A percentile compares a stretch with the other conserved stretches of the same genome.
phyloP scores from a whole-genome alignment of 2,797 vertebrate genomes.

The Pithecia hirsuta region DNA sequence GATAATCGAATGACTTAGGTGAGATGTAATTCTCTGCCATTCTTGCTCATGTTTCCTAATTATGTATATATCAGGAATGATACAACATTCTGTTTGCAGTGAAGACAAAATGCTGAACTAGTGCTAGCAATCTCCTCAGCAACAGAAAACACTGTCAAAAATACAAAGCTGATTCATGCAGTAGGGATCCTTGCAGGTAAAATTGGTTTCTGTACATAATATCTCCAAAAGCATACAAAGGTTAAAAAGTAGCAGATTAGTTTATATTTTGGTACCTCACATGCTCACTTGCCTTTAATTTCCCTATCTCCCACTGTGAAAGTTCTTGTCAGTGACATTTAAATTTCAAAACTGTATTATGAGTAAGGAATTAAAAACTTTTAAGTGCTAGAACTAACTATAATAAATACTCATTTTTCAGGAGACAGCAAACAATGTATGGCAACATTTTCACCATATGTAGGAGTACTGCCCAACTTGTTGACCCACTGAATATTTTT shows the following conservation, averaged over 20 bases:
- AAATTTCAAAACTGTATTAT: slow-evolving; percentile 42
- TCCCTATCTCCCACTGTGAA: not conserved
- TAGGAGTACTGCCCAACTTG: not conserved
- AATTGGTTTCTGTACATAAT: not conserved
- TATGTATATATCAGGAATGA: not conserved
- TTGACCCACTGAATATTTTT: slow-evolving; percentile 27
- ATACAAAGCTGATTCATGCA: not conserved
- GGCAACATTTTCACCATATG: slow-evolving; percentile 5
- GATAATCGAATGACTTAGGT: not conserved
- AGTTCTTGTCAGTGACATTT: slow-evolving; percentile 2
- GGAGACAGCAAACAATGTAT: slow-evolving; percentile 28
- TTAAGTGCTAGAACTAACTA: slow-evolving; percentile 42
- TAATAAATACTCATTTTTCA: slow-evolving; percentile 39
- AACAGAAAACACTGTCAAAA: not conserved
- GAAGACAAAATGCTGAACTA: not conserved
- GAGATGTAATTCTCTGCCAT: not conserved
- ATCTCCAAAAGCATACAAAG: not conserved
- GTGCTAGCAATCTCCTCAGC: not conserved
- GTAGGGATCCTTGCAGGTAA: not conserved
- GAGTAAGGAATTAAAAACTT: slow-evolving; percentile 36
- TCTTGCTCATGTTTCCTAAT: not conserved
- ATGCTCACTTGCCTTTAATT: slow-evolving; percentile 37
- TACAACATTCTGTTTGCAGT: not conserved
- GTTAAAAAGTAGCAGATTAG: not conserved
- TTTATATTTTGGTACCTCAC: not conserved